Conservation (phyloP, 1,140 invertebrate genomes). For the Goniozus legneri region DNA sequence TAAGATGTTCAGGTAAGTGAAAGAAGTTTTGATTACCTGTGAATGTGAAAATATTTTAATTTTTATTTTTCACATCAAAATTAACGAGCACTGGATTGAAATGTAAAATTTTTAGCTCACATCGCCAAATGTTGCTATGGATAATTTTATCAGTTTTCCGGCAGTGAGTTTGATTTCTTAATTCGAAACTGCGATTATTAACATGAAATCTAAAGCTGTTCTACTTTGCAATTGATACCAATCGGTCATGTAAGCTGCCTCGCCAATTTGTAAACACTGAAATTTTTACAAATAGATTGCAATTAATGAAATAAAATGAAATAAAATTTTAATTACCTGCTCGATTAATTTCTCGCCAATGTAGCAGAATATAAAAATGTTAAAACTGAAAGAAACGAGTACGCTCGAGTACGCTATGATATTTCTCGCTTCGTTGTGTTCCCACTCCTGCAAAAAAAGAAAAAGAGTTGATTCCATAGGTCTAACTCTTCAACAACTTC, state of each 20-base stretch:
- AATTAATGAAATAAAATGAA: background rate
- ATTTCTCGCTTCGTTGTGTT: slow-evolving; percentile 12
- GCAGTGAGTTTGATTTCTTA: slow-evolving; percentile 24
- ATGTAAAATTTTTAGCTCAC: slow-evolving; percentile 16
- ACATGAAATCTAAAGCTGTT: slow-evolving; percentile 17
- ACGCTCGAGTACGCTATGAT: slow-evolving; percentile 23
- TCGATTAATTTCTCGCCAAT: slow-evolving; percentile 27
- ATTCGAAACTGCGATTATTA: slow-evolving; percentile 27
- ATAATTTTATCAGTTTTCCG: slow-evolving; percentile 24
- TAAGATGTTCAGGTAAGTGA: slow-evolving; percentile 27
- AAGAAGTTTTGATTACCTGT: slow-evolving; percentile 28
- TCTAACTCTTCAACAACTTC: background rate
- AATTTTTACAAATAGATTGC: background rate
- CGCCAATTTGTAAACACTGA: slow-evolving; percentile 17
- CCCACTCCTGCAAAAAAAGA: slow-evolving; percentile 28
- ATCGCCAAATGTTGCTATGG: slow-evolving; percentile 24
- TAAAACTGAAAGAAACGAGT: slow-evolving; percentile 26
- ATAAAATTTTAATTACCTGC: slow-evolving; percentile 21
- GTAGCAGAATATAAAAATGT: slow-evolving; percentile 36
- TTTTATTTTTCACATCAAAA: background rate
- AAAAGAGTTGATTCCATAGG: background rate
- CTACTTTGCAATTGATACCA: slow-evolving; percentile 25
- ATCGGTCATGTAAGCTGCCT: slow-evolving; percentile 22
- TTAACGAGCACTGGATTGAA: too few relatives aligned
- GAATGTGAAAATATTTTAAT: slow-evolving; percentile 5